Evolutionary conservation across 2,888 invertebrate species (phyloP).

Genomic region (Nemapogon koenigi): DNA sequence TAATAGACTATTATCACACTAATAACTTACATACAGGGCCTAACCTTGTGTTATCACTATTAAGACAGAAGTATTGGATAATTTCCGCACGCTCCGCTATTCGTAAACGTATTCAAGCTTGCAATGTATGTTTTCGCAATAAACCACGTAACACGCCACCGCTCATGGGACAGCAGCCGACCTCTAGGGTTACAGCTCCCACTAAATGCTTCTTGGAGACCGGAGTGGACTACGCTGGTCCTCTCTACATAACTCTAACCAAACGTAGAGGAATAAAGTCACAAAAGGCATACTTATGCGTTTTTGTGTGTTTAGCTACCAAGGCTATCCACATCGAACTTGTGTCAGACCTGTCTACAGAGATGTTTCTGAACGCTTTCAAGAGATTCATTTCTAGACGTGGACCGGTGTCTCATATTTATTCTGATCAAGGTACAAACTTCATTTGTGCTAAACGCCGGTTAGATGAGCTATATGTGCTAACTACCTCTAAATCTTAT

Average conservation of each 20-base stretch:
- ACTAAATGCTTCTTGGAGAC: not conserved
- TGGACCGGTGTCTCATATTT: slow-evolving; percentile 13
- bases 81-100: not conserved
- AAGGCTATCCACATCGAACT: slow-evolving; percentile 14
- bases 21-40: slow-evolving; percentile 5
- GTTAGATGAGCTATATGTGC: too few relatives aligned
- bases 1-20: slow-evolving; percentile 5
- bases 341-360: slow-evolving; percentile 13
- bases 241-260: slow-evolving; percentile 1
- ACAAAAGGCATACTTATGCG: slow-evolving; percentile 3
- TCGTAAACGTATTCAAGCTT: not conserved
- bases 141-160: not conserved
- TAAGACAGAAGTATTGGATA: slow-evolving; percentile 7
- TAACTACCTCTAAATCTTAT: too few relatives aligned
- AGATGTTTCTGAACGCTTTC: slow-evolving; percentile 15
- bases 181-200: not conserved
- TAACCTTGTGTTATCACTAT: not conserved
- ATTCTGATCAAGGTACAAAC: slow-evolving; percentile 17
- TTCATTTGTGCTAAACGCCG: slow-evolving; percentile 16
- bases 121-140: slow-evolving; percentile 6
- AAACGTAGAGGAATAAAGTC: not conserved
- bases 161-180: slow-evolving; percentile 7
- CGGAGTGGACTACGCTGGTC: slow-evolving; percentile 8
- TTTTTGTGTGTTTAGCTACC: slow-evolving; percentile 2
- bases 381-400: slow-evolving; percentile 15